Evolutionary conservation across 2,797 vertebrate genomes (phyloP), one percentile per base, ranked within the genome.

Genomic region (Spinibarbus caldwelli): DNA sequence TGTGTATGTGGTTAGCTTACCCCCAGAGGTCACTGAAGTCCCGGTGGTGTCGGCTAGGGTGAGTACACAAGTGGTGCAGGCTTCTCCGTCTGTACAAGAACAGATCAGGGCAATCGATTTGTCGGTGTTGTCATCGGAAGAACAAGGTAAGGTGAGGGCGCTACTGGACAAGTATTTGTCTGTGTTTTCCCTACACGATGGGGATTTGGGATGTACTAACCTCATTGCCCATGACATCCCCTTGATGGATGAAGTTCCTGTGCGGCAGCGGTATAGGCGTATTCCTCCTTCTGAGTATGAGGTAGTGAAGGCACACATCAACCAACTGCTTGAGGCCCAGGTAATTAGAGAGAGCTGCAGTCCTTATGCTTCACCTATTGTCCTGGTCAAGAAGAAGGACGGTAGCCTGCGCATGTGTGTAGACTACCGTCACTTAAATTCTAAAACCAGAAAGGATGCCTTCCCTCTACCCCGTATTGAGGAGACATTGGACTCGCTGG

Each of bases 301-400:
- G 31, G 59, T 45, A 4, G 78, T 80, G 5, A 80, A 80, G 26
- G 36, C 78, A 5, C 78, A 80, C 26, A 80, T 80, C 19, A 26
- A 21, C 15, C 78, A 68, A 38, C 26, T 52, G 5, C 26, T 80
- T 6, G 78, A 80, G 5, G 17, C 38, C 4, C 12, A 80, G 9
- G 15, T 80, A 15, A 67, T 80, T 2, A 47, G 41, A 29, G 62
- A 80, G 21, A 81, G 79, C 43, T 66, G 26, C 10, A 81, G 79
- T 23, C 62, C 62, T 3, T 80, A 68, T 2, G 36, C 36, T 1
- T 80, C 36, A 5, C 78, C 78, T 5, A 54, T 47, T 5, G 47
- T 49, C 17, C 6, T 49, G 47, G 47, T 49, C 15, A 49, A 49
- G 7, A 49, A 49, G 17, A 49, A 49, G 6, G 47, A 49, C 47